phyloP scores from a whole-genome alignment of 2,113 vertebrate species.

The Lycocorax pyrrhopterus region DNA sequence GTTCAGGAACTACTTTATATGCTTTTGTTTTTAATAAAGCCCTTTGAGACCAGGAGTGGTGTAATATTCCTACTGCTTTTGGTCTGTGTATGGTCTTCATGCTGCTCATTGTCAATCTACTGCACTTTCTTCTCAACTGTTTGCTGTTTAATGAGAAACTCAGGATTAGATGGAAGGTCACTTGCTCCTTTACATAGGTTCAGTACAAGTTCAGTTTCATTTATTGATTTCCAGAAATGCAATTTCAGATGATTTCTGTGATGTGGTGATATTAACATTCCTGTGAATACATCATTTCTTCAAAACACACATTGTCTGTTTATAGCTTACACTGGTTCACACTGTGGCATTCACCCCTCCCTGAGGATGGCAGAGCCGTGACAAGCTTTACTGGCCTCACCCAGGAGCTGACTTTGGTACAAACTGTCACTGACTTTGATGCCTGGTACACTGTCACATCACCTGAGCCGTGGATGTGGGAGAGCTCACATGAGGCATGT shows the following conservation, averaged over 20 bases:
- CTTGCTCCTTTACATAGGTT: neutral
- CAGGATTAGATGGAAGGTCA: neutral
- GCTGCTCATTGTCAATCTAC: neutral
- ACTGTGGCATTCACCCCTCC: neutral
- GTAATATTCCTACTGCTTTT: neutral
- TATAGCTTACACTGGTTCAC: neutral
- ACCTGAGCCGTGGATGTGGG: fast-evolving
- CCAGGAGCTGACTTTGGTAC: neutral
- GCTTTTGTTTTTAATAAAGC: slow-evolving; percentile 63
- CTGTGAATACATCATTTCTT: neutral
- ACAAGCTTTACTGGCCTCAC: neutral
- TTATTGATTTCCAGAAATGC: neutral
- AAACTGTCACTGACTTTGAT: neutral
- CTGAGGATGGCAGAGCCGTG: neutral
- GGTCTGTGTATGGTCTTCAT: neutral
- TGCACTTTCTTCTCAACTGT: neutral
- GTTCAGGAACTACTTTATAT: slow-evolving; percentile 18
- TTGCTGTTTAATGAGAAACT: neutral
- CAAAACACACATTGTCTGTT: neutral
- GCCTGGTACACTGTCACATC: neutral
- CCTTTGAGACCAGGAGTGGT: slow-evolving; percentile 23
- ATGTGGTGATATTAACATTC: neutral
- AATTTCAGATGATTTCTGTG: neutral
- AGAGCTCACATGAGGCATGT: fast-evolving
- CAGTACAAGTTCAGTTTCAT: neutral